Percentiles rank a stretch among this genome's conserved stretches.
phyloP scores from a whole-genome alignment of 2,113 vertebrate genomes.

The Tapirus terrestris region DNA sequence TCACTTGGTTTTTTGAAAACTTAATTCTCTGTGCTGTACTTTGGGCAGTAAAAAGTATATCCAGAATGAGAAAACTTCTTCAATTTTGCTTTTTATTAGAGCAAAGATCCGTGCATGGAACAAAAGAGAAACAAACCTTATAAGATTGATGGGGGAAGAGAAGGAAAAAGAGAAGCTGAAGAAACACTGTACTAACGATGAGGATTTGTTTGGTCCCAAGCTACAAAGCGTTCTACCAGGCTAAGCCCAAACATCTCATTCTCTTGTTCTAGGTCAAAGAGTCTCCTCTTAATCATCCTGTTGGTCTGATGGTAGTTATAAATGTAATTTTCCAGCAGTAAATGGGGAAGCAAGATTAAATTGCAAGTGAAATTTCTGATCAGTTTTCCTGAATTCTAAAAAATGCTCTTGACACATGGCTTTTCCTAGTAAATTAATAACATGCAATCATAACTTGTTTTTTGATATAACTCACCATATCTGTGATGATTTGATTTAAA shows the following conservation, averaged over 20 bases:
- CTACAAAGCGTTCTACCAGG: neutral
- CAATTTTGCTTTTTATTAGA: constrained; percentile 75
- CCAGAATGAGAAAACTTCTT: constrained; percentile 66
- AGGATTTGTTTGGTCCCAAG: neutral
- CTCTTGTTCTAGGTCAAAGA: neutral
- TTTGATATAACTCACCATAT: neutral
- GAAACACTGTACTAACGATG: neutral
- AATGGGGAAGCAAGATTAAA: neutral
- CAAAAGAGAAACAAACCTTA: constrained; percentile 76
- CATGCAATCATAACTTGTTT: neutral
- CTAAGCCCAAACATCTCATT: neutral
- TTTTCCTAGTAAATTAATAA: neutral
- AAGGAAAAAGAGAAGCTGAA: neutral
- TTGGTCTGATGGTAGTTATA: neutral
- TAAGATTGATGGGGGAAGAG: constrained; percentile 41
- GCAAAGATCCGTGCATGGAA: constrained; percentile 57
- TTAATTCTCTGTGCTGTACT: constrained; percentile 82
- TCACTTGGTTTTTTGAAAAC: constrained; percentile 81
- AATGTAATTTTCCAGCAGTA: neutral
- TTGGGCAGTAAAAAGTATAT: constrained; percentile 75
- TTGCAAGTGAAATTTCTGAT: neutral
- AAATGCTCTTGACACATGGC: neutral
- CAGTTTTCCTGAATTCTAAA: neutral
- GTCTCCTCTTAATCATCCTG: neutral
- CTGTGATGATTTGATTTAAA: neutral